Conservation (phyloP, 2,797 vertebrate species). For the Linurgus olivaceus region DNA sequence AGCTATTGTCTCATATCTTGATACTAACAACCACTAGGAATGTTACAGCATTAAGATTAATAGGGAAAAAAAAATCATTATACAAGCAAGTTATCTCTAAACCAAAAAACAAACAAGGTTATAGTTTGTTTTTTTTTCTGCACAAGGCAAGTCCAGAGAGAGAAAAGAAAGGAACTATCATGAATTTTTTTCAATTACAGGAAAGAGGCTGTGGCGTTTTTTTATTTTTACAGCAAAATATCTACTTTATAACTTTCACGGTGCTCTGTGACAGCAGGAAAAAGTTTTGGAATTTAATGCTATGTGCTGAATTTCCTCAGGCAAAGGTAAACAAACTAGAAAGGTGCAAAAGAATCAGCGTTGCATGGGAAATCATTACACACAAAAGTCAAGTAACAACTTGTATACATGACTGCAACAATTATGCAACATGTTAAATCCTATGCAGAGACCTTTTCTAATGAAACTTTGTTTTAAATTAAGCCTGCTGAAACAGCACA, state of each 20-base stretch:
- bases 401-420: neutral
- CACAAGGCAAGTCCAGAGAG: neutral
- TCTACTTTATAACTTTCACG: neutral
- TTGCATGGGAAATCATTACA: neutral
- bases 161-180: neutral
- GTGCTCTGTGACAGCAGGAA: neutral
- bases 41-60: neutral
- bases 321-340: neutral
- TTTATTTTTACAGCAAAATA: neutral
- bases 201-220: accelerated
- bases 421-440: neutral
- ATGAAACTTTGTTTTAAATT: neutral
- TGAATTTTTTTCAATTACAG: neutral
- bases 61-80: neutral
- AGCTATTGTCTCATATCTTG: neutral
- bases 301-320: neutral
- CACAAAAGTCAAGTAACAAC: neutral
- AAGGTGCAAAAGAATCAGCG: neutral
- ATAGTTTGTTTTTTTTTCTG: neutral
- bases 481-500: neutral
- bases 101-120: neutral
- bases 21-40: neutral
- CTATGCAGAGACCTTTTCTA: neutral
- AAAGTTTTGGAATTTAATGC: neutral
- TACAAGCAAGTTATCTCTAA: neutral